Conservation (phyloP, 2,797 vertebrate genomes). For the Mus spretus region DNA sequence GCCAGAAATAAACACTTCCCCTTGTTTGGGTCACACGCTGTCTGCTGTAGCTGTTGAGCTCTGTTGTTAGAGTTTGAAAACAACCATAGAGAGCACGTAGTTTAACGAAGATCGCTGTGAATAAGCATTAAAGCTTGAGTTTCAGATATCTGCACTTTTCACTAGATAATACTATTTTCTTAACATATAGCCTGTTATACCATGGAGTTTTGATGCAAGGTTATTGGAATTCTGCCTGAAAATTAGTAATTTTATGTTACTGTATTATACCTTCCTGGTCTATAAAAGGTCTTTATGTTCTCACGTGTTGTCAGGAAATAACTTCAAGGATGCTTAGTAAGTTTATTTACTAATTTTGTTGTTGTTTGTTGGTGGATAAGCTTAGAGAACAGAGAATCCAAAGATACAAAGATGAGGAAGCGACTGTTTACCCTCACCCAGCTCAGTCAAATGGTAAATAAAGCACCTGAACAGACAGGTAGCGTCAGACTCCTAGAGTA, state of each 20-base stretch:
- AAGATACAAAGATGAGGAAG: not conserved
- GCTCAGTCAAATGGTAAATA: not conserved
- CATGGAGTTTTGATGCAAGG: slow-evolving; percentile 33
- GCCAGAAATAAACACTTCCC: slow-evolving; percentile 30
- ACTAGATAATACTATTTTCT: not conserved
- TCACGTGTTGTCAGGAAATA: slow-evolving; percentile 46
- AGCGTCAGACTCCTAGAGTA: not conserved
- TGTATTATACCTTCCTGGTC: not conserved
- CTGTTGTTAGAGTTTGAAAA: not conserved
- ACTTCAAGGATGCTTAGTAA: slow-evolving; percentile 51
- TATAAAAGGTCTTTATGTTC: slow-evolving; percentile 42
- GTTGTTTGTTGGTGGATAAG: slow-evolving; percentile 1
- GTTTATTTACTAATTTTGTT: slow-evolving; percentile 38
- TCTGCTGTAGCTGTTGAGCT: not conserved
- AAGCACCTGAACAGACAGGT: not conserved
- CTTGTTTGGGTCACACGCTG: not conserved
- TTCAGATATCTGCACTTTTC: not conserved
- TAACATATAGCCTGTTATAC: not conserved
- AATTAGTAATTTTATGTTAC: slow-evolving; percentile 58
- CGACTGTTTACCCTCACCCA: not conserved
- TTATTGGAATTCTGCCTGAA: slow-evolving; percentile 65
- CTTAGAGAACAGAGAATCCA: not conserved
- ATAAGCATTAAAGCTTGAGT: slow-evolving; percentile 44
- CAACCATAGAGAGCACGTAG: not conserved
- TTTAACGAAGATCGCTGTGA: not conserved